Evolutionary conservation across 2,888 invertebrate genomes (phyloP).

Genomic region (Eulithis testata): DNA sequence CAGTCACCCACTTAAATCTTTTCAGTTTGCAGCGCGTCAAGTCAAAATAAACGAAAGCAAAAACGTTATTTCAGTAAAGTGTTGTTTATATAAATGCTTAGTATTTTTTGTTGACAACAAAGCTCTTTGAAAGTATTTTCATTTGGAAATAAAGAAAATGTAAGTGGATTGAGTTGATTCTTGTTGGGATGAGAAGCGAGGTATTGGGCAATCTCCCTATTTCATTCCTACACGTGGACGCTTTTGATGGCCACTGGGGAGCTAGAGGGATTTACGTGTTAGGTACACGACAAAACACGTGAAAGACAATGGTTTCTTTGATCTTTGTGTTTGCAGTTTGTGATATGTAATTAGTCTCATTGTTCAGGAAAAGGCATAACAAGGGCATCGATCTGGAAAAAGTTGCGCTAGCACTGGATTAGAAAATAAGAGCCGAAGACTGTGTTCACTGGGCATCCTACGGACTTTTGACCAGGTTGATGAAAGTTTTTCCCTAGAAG

Average conservation of each 20-base stretch:
- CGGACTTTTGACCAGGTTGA: no score
- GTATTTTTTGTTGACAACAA: constrained; percentile 63
- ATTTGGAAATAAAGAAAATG: constrained; percentile 63
- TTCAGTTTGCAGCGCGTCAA: constrained; percentile 47
- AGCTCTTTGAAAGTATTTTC: constrained; percentile 63
- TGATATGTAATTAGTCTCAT: no score
- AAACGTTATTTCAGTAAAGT: constrained; percentile 58
- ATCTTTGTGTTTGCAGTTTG: background rate
- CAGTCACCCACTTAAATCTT: constrained; percentile 47
- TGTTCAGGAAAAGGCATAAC: no score
- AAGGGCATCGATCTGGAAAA: no score
- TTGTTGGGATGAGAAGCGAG: constrained; percentile 59
- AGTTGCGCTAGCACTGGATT: no score
- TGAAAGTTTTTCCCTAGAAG: no score
- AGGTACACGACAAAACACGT: constrained; percentile 44
- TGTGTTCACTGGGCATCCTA: no score
- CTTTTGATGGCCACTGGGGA: constrained; percentile 65
- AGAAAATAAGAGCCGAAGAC: no score
- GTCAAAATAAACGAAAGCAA: constrained; percentile 47
- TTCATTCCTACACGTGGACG: constrained; percentile 57
- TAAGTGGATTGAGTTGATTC: constrained; percentile 64
- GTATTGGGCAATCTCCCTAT: constrained; percentile 62
- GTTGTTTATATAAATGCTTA: constrained; percentile 45
- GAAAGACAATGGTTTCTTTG: constrained; percentile 42
- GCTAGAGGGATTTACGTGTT: constrained; percentile 63